Conservation (phyloP, 2,888 invertebrate genomes). For the Synanthedon tipuliformis region DNA sequence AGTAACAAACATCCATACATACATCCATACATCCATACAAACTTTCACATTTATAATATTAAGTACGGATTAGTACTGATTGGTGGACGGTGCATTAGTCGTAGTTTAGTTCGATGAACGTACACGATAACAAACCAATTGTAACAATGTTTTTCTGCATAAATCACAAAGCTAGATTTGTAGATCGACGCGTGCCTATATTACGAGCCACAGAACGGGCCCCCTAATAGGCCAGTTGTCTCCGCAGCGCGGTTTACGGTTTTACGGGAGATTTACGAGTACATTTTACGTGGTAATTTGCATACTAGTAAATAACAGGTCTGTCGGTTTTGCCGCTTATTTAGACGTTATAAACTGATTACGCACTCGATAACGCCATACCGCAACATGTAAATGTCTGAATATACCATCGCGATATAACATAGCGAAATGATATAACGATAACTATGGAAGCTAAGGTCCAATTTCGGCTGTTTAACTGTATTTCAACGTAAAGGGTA, state of each 20-base stretch:
- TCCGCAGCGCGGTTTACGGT: constrained; percentile 22
- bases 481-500: neutral
- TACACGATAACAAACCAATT: no score
- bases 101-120: no score
- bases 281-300: constrained; percentile 41
- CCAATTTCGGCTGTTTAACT: neutral
- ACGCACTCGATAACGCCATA: constrained; percentile 43
- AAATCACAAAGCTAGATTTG: neutral
- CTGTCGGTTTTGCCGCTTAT: constrained; percentile 46
- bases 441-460: neutral
- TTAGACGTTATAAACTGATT: constrained; percentile 57
- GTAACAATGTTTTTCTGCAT: no score
- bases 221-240: constrained; percentile 20
- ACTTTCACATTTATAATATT: no score
- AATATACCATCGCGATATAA: constrained; percentile 25
- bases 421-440: constrained; percentile 2
- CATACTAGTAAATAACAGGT: constrained; percentile 48
- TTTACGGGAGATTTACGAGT: constrained; percentile 35
- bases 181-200: neutral
- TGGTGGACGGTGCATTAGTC: no score
- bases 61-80: no score
- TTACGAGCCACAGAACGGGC: neutral
- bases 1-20: no score
- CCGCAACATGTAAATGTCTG: constrained; percentile 39
- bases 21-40: no score